These are phyloP conservation scores for Spheniscus mendiculus DNA, from an alignment of 2,113 vertebrate genomes.

Conservation along the genomic window DNA sequence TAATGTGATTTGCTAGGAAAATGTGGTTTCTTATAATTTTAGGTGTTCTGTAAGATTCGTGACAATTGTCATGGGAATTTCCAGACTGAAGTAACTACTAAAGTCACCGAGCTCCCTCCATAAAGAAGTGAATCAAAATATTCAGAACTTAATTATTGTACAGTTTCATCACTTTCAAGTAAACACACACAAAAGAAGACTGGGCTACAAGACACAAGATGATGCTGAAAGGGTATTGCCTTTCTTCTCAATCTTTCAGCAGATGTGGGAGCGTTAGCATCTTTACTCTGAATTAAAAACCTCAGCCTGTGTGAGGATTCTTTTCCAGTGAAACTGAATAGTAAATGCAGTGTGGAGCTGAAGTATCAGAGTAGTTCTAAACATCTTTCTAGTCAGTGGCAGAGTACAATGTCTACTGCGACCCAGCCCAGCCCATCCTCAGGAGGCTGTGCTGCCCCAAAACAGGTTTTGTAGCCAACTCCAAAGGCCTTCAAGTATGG, in stretches of 20 bases:
- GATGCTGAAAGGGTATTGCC: background rate
- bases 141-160: background rate
- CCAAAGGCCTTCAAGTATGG: background rate
- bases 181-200: background rate
- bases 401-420: background rate
- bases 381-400: background rate
- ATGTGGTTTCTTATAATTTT: background rate
- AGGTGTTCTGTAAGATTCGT: background rate
- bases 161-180: background rate
- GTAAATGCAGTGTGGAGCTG: background rate
- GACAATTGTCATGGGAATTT: background rate
- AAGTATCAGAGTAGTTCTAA: background rate
- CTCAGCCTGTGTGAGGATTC: background rate
- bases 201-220: background rate
- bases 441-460: background rate
- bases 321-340: background rate
- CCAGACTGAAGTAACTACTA: background rate
- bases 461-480: background rate
- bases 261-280: background rate
- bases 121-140: background rate
- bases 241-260: background rate
- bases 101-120: background rate
- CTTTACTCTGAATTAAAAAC: background rate
- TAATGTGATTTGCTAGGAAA: background rate
- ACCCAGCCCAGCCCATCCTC: background rate